Base-by-base conservation (phyloP, 2,888 invertebrate species). In the Horisme vitalbata region DNA sequence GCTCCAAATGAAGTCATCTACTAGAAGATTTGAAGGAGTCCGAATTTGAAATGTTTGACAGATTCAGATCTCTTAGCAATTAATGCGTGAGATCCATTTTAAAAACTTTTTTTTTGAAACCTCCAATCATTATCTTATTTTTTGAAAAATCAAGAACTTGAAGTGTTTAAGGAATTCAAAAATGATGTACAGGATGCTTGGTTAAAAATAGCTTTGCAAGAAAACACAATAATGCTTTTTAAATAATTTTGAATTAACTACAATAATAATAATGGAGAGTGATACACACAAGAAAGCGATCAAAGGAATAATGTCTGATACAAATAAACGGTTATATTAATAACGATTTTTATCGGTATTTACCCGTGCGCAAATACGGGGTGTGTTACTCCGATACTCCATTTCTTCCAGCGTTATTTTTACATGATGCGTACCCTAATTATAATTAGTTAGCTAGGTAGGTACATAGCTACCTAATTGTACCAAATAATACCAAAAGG, bases 1-100 rank as follows among this genome's bases (percentile, higher is more conserved):
- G 48, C 50, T 12, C 62, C 63, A 0, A 41, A 72, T 13, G 78
- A 79, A 63, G 55, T 74, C 0, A 63, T 79, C 9, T 76, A 7
- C 44, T 79, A 7, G 74, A 76, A 60, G 79, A 79, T 51, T 47
- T 79, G 6, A 58, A 43, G 1, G 54, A 50, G 1, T 39, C 41
- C 2, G 52, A 59, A 18, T 73, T 55, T 39, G 26, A 38, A n/a
- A 70, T 73, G 59, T 31, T 70, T 0, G 63, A 74, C 32, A 63
- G 64, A 55, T 56, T 63, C 9, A 34, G 43, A n/a, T 48, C 70
- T 2, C 31, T 75, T 13, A 48, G 52, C 5, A 31, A 63, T 15
- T 60, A 67, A 15, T 53, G 54, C 20, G 49, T 75, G 0, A 66
- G 50, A 54, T 34, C 70, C 0, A 52, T 61, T 0, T 32, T 78